Conservation (phyloP, 2,113 vertebrate genomes). For the Anarhynchus alexandrinus region DNA sequence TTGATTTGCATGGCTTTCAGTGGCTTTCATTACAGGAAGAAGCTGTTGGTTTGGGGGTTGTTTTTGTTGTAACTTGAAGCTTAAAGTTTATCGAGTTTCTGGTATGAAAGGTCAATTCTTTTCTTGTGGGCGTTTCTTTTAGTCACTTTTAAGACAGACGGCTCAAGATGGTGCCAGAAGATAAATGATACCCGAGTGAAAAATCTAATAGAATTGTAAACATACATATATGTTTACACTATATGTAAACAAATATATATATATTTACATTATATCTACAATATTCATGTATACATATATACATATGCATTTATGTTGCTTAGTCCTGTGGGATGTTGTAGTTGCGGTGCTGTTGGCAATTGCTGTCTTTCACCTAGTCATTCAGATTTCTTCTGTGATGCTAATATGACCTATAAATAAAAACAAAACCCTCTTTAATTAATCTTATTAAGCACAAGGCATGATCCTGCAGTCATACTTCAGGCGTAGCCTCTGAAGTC, state of each 20-base stretch:
- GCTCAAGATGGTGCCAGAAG: background rate
- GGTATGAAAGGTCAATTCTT: background rate
- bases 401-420: background rate
- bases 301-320: background rate
- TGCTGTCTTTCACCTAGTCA: background rate
- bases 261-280: background rate
- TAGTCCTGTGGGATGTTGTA: background rate
- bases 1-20: background rate
- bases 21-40: constrained; percentile 31
- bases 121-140: background rate
- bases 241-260: background rate
- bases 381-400: background rate
- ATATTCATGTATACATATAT: background rate
- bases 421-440: background rate
- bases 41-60: background rate
- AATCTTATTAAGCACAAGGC: background rate
- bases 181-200: background rate
- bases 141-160: background rate
- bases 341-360: background rate
- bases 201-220: background rate
- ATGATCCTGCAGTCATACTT: background rate
- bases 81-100: constrained; percentile 37
- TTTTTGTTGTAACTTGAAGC: constrained; percentile 75
- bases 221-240: background rate
- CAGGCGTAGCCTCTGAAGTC: background rate